These are phyloP conservation scores for Carlito syrichta DNA, from an alignment of 2,113 vertebrate genomes.

Conservation along the genomic window DNA sequence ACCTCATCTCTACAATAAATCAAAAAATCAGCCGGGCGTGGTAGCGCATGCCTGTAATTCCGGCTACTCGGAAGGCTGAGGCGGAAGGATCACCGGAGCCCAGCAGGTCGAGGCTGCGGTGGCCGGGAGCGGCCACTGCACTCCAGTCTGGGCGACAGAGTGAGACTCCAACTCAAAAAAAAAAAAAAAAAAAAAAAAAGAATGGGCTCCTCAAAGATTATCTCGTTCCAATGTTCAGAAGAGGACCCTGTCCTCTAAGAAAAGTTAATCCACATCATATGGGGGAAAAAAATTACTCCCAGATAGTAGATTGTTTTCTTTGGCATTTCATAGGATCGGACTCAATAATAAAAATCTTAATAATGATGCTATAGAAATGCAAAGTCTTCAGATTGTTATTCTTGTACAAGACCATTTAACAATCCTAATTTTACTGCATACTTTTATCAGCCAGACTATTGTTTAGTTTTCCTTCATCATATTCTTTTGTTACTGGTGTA, in stretches of 20 bases:
- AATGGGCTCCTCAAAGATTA: neutral
- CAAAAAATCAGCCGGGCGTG: too few relatives aligned
- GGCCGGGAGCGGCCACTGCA: too few relatives aligned
- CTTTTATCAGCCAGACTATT: slow-evolving; percentile 31
- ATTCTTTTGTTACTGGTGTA: slow-evolving; percentile 35
- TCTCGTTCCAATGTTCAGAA: neutral
- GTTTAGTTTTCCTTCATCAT: slow-evolving; percentile 48
- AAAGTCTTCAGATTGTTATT: slow-evolving; percentile 39
- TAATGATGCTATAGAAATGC: slow-evolving; percentile 50
- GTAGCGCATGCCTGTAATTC: too few relatives aligned
- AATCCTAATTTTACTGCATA: slow-evolving; percentile 40
- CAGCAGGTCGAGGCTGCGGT: too few relatives aligned
- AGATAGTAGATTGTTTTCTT: slow-evolving; percentile 59
- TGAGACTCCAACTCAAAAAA: too few relatives aligned
- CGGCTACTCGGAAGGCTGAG: too few relatives aligned
- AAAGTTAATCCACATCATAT: slow-evolving; percentile 48
- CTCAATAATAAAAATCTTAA: slow-evolving; percentile 52
- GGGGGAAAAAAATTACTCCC: slow-evolving; percentile 38
- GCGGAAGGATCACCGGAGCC: too few relatives aligned
- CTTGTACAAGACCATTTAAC: slow-evolving; percentile 39
- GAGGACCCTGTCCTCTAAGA: neutral
- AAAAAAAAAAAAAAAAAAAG: too few relatives aligned
- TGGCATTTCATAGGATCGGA: slow-evolving; percentile 22
- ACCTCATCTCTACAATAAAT: too few relatives aligned
- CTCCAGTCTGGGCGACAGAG: too few relatives aligned